Evolutionary conservation across 1,140 invertebrate species (phyloP), one percentile per base, ranked within the genome.

Genomic region (Teleopsis dalmanni): DNA sequence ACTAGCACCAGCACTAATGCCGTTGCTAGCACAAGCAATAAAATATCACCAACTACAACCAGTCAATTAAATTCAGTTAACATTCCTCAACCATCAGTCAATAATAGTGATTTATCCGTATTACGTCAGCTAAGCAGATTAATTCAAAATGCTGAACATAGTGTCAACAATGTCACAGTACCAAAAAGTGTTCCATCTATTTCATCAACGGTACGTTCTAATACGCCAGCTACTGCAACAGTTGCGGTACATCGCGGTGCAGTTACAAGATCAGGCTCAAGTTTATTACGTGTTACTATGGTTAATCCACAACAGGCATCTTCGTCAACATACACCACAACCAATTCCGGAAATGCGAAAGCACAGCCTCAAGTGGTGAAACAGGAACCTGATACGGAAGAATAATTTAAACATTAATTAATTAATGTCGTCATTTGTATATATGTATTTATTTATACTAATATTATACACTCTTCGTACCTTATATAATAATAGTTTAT

Each of bases 101-200:
- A 51, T 47, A 19, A 43, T 4, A 14, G 43, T 5, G 49, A 51
- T 34, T 35, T 51, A 19, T 36, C 36, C 19, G 34, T 51, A 22
- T 7, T 51, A 13, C 26, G 49, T 4, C 35, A 44, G 4, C 16
- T 51, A 11, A 47, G 34, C 37, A 37, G 35, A 31, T 16, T 51
- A 1, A n/a, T 51, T 16, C 49, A 51, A 31, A 44, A 45, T 41
- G 31, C 40, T 4, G 23, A 40, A 4, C 18, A 33, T 9, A 43
- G 27, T 8, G 25, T 33, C 3, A 23, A 16, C 31, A 26, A 16
- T 25, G 35, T 33, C 19, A 34, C 33, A 22, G 48, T 31, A 16
- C 41, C 41, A 16, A 43, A 43, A 23, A 43, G 31, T 31, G 41
- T 19, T 23, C 23, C 41, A 3, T 35, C 31, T 33, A 49, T 49